Conservation (phyloP, 2,888 invertebrate genomes). For the Busseola fusca region DNA sequence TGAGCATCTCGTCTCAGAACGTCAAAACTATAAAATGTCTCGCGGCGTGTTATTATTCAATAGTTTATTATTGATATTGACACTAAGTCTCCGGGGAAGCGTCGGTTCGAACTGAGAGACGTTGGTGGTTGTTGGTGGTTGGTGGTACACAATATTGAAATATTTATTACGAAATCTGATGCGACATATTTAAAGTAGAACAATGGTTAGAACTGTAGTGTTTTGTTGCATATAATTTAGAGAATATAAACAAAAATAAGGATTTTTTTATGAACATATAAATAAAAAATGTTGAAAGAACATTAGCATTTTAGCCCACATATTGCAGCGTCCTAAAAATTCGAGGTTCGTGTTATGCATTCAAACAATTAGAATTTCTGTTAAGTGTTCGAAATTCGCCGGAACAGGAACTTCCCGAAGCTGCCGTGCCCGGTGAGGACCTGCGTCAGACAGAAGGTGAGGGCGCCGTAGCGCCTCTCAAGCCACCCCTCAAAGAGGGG, state of each 20-base stretch:
- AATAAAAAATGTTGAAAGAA: neutral
- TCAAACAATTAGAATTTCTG: too few relatives aligned
- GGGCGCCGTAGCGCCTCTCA: too few relatives aligned
- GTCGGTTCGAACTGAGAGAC: conserved; percentile 20
- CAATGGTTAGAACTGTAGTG: neutral
- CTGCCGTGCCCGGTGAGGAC: too few relatives aligned
- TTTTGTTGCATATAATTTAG: neutral
- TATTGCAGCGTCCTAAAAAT: neutral
- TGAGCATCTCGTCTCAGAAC: conserved; percentile 58
- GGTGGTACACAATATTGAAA: conserved; percentile 29
- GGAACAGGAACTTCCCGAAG: too few relatives aligned
- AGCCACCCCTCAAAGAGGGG: too few relatives aligned
- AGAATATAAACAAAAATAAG: neutral
- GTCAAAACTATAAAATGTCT: conserved; percentile 68
- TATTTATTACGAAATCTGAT: conserved; percentile 25
- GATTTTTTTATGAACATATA: too few relatives aligned
- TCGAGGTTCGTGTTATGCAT: too few relatives aligned
- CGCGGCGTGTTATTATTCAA: conserved; percentile 45
- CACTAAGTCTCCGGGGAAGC: conserved; percentile 22
- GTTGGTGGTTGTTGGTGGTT: conserved; percentile 26
- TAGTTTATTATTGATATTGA: conserved; percentile 46
- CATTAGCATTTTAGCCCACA: neutral
- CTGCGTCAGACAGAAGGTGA: too few relatives aligned
- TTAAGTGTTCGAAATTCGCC: too few relatives aligned
- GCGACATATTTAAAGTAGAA: conserved; percentile 11